Conservation (phyloP, 2,888 invertebrate genomes). For the Caenorhabditis becei region DNA sequence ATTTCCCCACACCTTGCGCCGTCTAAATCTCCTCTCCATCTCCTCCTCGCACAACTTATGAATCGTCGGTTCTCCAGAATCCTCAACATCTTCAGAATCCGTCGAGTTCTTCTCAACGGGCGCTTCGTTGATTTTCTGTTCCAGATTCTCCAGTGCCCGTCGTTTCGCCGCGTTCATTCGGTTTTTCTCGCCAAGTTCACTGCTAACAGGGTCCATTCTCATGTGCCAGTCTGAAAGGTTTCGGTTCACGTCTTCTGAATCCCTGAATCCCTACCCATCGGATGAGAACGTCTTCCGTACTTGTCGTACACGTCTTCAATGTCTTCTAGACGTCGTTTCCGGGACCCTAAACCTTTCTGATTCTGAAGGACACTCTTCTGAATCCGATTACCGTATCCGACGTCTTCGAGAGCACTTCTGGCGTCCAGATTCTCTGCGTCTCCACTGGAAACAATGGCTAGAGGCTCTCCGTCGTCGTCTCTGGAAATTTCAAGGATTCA, state of each 20-base stretch:
- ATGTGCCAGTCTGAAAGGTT: slow-evolving; percentile 59
- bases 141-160: slow-evolving; percentile 46
- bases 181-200: slow-evolving; percentile 27
- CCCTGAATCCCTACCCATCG: too few species aligned
- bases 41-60: slow-evolving; percentile 43
- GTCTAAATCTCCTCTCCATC: slow-evolving; percentile 24
- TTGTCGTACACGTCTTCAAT: slow-evolving; percentile 54
- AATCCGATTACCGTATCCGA: slow-evolving; percentile 38
- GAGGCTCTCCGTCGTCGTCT: slow-evolving; percentile 34
- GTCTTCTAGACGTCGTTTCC: slow-evolving; percentile 43
- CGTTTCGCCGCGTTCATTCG: slow-evolving; percentile 52
- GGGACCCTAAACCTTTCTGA: slow-evolving; percentile 12
- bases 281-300: slow-evolving; percentile 48
- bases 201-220: slow-evolving; percentile 35
- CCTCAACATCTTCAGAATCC: not conserved
- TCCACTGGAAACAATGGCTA: slow-evolving; percentile 34
- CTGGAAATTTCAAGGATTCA: slow-evolving; percentile 14
- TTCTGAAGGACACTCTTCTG: not conserved
- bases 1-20: slow-evolving; percentile 36
- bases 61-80: slow-evolving; percentile 18
- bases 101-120: not conserved
- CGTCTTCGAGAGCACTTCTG: slow-evolving; percentile 45
- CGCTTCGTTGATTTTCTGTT: slow-evolving; percentile 47
- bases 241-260: too few species aligned
- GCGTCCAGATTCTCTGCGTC: slow-evolving; percentile 31